Evolutionary conservation across 2,888 invertebrate genomes (phyloP), one percentile per base, ranked within the genome.

Genomic region (Alsophila aescularia): DNA sequence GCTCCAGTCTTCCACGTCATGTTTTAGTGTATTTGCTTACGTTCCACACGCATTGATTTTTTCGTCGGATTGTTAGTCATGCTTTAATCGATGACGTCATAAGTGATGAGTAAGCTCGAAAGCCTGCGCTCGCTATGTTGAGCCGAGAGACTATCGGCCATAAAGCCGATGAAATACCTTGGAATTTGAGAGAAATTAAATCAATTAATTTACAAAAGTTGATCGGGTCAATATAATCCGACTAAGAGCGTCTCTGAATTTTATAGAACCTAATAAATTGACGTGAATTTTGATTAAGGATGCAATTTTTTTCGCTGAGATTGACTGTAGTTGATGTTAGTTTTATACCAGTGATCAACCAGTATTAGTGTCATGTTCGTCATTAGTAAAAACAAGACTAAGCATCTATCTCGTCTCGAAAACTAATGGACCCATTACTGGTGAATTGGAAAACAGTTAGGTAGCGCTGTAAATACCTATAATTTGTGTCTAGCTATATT

Each of bases 11-110:
- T 39, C 32, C 51, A 47, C 60, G 55, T 58, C 58, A 54, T 40
- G 36, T 50, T 48, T 58, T 45, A 48, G 41, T 18, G 41, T 58
- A 54, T 59, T 60, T 56, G 42, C 42, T 60, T 57, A 62, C 62
- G 43, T 51, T 27, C 21, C 18, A 49, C 41, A 37, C 31, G 43
- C 44, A 52, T 72, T 66, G 75, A 77, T 83, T 85, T 81, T 81
- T 84, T 74, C 62, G 73, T 73, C 60, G 70, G 73, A 75, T 72
- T 75, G 73, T 88, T 86, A 87, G 79, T 90, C 90, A 13, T 32
- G 69, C 77, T 72, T 77, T 79, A 81, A 85, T 83, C 74, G 78
- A 64, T 90, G 90, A 90, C 89, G 89, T 88, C 88, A 90, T 60
- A 62, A 62, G n/a, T 2, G 69, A 73, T 90, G 90, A 89, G 85